Percentiles rank a stretch among this genome's conserved stretches.
Evolutionary conservation across 2,113 vertebrate genomes (phyloP).

Genomic region (Enhydra lutris): DNA sequence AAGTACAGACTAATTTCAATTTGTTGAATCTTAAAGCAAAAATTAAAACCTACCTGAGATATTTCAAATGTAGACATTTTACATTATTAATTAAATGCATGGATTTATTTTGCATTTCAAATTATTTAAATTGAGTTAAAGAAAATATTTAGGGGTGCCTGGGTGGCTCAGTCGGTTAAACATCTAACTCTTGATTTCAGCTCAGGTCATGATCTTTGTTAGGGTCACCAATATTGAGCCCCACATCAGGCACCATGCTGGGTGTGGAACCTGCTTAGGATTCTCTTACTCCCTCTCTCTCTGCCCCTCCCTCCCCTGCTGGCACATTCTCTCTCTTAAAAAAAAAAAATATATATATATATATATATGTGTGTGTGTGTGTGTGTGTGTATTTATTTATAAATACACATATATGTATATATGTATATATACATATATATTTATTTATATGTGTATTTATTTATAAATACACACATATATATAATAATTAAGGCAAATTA

Average conservation of each 20-base stretch:
- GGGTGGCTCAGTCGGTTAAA: neutral
- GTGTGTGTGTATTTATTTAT: too few relatives aligned
- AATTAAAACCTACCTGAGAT: neutral
- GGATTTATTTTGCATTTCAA: neutral
- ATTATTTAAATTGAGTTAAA: neutral
- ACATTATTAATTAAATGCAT: neutral
- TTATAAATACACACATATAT: neutral
- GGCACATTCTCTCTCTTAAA: too few relatives aligned
- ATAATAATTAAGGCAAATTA: neutral
- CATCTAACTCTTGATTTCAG: neutral
- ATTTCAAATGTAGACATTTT: neutral
- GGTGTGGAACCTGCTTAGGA: neutral
- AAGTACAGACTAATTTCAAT: neutral
- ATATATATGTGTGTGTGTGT: too few relatives aligned
- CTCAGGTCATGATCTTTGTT: neutral
- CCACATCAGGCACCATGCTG: neutral
- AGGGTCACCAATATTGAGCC: neutral
- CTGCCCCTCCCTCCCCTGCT: neutral
- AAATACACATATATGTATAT: rapidly evolving
- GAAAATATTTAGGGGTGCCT: neutral
- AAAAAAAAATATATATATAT: too few relatives aligned
- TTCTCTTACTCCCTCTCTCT: neutral
- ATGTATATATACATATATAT: too few relatives aligned
- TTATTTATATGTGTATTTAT: too few relatives aligned
- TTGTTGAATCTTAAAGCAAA: neutral